Conservation (phyloP, 2,113 vertebrate species). For the Azemiops feae region DNA sequence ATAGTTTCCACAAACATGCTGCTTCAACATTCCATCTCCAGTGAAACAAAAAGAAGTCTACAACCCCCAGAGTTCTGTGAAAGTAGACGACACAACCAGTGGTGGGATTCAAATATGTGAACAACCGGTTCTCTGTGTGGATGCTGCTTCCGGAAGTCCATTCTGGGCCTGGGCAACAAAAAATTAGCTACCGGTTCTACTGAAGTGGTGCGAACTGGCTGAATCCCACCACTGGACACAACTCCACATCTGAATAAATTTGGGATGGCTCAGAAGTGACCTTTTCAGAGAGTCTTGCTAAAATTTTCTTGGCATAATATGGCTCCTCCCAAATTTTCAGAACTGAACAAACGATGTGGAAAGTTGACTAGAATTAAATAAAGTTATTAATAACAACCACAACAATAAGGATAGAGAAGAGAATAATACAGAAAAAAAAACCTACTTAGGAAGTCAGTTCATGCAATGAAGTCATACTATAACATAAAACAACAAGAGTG, state of each 20-base stretch:
- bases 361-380: conserved; percentile 41
- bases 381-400: background rate
- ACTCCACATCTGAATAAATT: background rate
- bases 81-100: background rate
- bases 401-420: background rate
- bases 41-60: conserved; percentile 54
- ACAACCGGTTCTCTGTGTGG: no score
- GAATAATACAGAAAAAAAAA: conserved; percentile 35
- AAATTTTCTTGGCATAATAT: conserved; percentile 48
- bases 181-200: no score
- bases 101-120: no score
- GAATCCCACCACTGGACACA: no score
- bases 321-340: conserved; percentile 47
- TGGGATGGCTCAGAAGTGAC: conserved; percentile 28
- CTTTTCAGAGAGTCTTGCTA: conserved; percentile 38
- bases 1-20: conserved; percentile 13
- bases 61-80: background rate
- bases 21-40: conserved; percentile 61
- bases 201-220: no score
- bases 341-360: conserved; percentile 42
- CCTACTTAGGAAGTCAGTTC: conserved; percentile 41
- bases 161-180: no score
- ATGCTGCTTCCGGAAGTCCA: no score
- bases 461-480: conserved; percentile 57
- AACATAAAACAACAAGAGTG: conserved; percentile 65